Conservation (phyloP, 2,113 vertebrate species). For the Mugil cephalus region DNA sequence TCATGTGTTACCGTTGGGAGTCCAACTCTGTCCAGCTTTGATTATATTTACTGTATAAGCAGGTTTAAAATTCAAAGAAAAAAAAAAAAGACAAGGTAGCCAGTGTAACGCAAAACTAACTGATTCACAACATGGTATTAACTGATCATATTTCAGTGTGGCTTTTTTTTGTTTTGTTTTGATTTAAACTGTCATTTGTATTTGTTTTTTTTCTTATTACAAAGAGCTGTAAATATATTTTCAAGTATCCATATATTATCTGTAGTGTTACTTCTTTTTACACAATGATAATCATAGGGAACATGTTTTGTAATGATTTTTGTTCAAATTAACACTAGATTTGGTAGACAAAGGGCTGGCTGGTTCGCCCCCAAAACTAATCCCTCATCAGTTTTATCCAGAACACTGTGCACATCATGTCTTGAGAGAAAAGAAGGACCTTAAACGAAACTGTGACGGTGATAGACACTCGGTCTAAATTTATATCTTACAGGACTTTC, state of each 20-base stretch:
- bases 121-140: not conserved
- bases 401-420: too few relatives aligned
- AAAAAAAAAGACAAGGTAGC: too few relatives aligned
- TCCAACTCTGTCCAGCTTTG: not conserved
- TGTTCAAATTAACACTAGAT: not conserved
- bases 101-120: too few relatives aligned
- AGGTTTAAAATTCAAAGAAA: too few relatives aligned
- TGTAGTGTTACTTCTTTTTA: not conserved
- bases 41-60: too few relatives aligned
- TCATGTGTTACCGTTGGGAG: not conserved
- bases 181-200: not conserved
- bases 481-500: too few relatives aligned
- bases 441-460: too few relatives aligned
- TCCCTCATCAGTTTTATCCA: not conserved
- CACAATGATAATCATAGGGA: not conserved
- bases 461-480: too few relatives aligned
- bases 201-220: not conserved
- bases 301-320: not conserved
- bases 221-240: not conserved
- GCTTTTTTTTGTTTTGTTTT: not conserved
- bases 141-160: not conserved
- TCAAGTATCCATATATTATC: not conserved
- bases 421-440: too few relatives aligned
- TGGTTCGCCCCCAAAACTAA: conserved; percentile 55
- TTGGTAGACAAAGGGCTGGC: conserved; percentile 49